phyloP scores from a whole-genome alignment of 2,797 vertebrate genomes.

The Melanotaenia nigrans region DNA sequence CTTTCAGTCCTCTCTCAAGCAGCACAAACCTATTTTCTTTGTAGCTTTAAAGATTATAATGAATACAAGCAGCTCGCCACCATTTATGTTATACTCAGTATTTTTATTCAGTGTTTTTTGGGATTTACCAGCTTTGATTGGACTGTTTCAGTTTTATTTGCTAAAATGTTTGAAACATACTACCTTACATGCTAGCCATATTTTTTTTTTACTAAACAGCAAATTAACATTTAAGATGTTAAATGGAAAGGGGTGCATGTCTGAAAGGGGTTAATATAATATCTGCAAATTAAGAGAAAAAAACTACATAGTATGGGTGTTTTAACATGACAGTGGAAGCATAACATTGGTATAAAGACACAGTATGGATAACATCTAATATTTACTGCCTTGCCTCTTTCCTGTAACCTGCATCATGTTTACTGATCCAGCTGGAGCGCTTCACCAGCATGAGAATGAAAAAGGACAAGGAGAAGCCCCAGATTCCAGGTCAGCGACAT shows the following conservation, averaged over 20 bases:
- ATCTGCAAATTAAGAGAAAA: slow-evolving; percentile 3
- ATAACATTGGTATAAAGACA: neutral
- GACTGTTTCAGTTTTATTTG: neutral
- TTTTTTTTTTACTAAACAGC: neutral
- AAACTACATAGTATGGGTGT: neutral
- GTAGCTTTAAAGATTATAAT: neutral
- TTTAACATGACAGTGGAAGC: neutral
- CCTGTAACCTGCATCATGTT: slow-evolving; percentile 38
- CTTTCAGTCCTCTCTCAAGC: neutral
- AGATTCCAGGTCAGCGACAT: slow-evolving; percentile 79
- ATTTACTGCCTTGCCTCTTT: slow-evolving; percentile 17
- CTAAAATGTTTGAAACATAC: too few species aligned
- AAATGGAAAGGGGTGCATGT: neutral
- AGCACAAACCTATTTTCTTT: neutral
- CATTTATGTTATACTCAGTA: neutral
- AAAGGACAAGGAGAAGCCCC: slow-evolving; percentile 91
- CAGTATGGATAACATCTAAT: neutral
- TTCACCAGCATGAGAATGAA: slow-evolving; percentile 94
- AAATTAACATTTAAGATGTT: neutral
- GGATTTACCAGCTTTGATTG: neutral
- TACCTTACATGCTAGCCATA: neutral
- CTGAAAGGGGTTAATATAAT: slow-evolving; percentile 14
- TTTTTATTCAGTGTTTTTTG: neutral
- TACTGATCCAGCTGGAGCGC: slow-evolving; percentile 86
- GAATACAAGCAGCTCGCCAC: neutral